These are phyloP conservation scores for Scytalopus superciliaris DNA, from an alignment of 2,113 vertebrate species.

Conservation along the genomic window DNA sequence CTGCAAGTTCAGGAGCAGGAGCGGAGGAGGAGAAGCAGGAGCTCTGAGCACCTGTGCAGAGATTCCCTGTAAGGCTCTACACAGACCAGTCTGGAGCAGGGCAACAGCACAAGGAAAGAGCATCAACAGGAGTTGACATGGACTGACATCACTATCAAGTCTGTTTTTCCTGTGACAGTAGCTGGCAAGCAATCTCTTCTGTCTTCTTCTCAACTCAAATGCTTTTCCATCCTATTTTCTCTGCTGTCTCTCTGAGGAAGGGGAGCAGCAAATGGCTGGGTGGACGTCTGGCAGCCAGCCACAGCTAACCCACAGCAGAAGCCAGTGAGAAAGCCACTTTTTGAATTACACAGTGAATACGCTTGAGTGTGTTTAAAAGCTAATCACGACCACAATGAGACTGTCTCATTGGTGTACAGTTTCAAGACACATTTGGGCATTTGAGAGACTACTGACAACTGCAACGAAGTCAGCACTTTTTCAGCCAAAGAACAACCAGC, in stretches of 20 bases:
- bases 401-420: background rate
- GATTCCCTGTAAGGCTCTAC: background rate
- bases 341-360: background rate
- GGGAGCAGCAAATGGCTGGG: background rate
- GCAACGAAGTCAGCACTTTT: background rate
- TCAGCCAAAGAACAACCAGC: background rate
- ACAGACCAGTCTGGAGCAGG: background rate
- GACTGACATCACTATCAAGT: background rate
- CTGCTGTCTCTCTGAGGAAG: background rate
- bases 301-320: background rate
- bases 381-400: background rate
- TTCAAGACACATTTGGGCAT: background rate
- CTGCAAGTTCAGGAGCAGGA: rapidly evolving
- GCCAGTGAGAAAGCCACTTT: background rate
- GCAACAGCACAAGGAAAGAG: background rate
- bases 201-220: background rate
- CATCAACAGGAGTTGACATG: rapidly evolving
- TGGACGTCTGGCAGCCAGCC: background rate
- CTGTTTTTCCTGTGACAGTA: background rate
- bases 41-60: background rate
- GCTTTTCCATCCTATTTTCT: background rate
- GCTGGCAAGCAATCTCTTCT: background rate
- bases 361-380: background rate
- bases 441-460: background rate
- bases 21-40: background rate